phyloP scores from a whole-genome alignment of 2,888 invertebrate genomes.

The Machimus rusticus region DNA sequence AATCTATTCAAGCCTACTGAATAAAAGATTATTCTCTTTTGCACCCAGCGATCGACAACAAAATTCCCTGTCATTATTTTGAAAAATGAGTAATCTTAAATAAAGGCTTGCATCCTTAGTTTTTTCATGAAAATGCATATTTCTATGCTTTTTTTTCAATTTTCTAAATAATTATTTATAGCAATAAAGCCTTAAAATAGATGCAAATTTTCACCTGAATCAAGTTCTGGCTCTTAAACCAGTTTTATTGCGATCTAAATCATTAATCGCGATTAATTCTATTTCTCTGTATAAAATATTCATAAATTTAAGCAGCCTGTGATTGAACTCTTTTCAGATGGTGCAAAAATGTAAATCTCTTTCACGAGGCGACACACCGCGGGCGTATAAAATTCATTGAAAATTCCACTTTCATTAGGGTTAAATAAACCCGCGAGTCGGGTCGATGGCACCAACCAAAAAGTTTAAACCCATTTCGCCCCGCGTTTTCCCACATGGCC shows the following conservation, averaged over 20 bases:
- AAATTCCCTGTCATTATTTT: no score
- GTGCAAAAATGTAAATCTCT: not conserved
- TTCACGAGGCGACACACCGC: not conserved
- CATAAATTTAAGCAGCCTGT: not conserved
- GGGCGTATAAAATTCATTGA: not conserved
- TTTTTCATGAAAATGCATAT: no score
- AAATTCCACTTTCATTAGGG: not conserved
- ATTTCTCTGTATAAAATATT: not conserved
- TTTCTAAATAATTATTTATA: not conserved
- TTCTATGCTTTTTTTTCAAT: no score
- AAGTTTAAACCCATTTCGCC: not conserved
- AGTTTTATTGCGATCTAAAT: not conserved
- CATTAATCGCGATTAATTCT: not conserved
- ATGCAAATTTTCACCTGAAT: not conserved
- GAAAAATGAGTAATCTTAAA: no score
- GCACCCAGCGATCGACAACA: no score
- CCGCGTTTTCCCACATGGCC: not conserved
- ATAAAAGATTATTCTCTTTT: no score
- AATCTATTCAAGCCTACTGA: not conserved
- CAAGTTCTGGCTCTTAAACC: not conserved
- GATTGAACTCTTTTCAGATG: not conserved
- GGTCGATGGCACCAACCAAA: not conserved
- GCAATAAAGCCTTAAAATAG: not conserved
- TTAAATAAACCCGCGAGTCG: not conserved
- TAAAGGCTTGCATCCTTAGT: no score